Evolutionary conservation across 2,797 vertebrate species (phyloP), one percentile per base, ranked within the genome.

Genomic region (Anguilla obscura): DNA sequence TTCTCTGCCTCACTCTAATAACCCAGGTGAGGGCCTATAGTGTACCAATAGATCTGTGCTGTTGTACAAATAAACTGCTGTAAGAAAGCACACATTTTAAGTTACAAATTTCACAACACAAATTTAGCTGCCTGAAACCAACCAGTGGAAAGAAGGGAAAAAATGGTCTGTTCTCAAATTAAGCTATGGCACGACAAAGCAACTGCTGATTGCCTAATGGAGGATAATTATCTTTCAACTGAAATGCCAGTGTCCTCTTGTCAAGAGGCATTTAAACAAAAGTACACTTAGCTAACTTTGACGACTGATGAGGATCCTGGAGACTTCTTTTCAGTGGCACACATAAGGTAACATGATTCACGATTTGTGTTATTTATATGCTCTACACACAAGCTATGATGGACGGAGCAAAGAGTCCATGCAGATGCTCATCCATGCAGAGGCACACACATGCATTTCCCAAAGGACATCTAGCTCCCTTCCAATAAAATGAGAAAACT

Each of bases 211-310:
- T 82, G 21, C 79, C 45, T 50, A 82, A 82, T 48, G 21, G 21
- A 82, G 27, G 45, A n/a, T 50, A 48, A 82, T 82, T 82, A 48
- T 82, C 79, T 82, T 82, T 82, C 24, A 82, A n/a, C 79, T 50
- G 79, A 2, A n/a, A 50, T 7, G 14, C 16, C 45, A 36, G 40
- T 33, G 14, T 80, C 76, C 76, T 80, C 76, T 48, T 80, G 33
- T 80, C 36, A 80, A 80, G 33, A 36, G 71, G 10, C 14, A 27
- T 80, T 45, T 21, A 45, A 45, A 12, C 76, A 36, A 80, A 45
- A 33, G 74, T 45, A 82, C 45, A 82, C 16, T 82, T 24, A 8
- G 48, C 45, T 82, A 21, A 82, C 45, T 82, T 82, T 82, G 7
- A 45, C 10, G 45, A 24, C 21, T 50, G 12, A 1, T 80, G 40